Conservation (phyloP, 2,888 invertebrate species). For the Embidobia sp. region DNA sequence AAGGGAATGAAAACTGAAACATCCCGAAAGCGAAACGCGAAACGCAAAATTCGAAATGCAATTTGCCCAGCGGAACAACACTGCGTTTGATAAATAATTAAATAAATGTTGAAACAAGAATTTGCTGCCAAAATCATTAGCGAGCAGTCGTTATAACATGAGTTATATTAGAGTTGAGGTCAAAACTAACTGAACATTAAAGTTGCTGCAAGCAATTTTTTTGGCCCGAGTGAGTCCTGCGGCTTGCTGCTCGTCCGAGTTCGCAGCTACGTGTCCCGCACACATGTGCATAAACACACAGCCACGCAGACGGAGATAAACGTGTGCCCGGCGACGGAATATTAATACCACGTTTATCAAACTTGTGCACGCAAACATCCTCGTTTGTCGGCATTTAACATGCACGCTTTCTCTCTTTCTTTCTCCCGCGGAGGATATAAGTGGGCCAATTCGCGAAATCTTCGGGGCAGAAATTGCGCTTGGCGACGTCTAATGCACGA, state of each 20-base stretch:
- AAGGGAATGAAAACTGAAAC: too few relatives aligned
- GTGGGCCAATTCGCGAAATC: conserved; percentile 23
- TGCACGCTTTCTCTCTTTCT: conserved; percentile 7
- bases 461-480: conserved; percentile 30
- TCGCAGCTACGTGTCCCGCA: conserved; percentile 5
- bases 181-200: conserved; percentile 14
- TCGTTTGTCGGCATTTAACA: too few relatives aligned
- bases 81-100: not conserved
- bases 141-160: not conserved
- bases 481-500: conserved; percentile 35
- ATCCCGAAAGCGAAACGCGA: too few relatives aligned
- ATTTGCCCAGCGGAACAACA: too few relatives aligned
- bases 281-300: conserved; percentile 1
- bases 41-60: too few relatives aligned
- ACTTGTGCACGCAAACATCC: conserved; percentile 42
- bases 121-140: not conserved
- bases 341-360: conserved; percentile 52
- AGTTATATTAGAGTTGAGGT: conserved; percentile 3
- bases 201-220: conserved; percentile 7
- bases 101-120: not conserved
- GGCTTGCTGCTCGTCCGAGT: conserved; percentile 12
- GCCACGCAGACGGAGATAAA: too few relatives aligned
- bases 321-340: conserved; percentile 22
- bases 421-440: conserved; percentile 13
- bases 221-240: not conserved